These are phyloP conservation scores for Sprattus sprattus DNA, from an alignment of 2,113 vertebrate species.

Conservation along the genomic window DNA sequence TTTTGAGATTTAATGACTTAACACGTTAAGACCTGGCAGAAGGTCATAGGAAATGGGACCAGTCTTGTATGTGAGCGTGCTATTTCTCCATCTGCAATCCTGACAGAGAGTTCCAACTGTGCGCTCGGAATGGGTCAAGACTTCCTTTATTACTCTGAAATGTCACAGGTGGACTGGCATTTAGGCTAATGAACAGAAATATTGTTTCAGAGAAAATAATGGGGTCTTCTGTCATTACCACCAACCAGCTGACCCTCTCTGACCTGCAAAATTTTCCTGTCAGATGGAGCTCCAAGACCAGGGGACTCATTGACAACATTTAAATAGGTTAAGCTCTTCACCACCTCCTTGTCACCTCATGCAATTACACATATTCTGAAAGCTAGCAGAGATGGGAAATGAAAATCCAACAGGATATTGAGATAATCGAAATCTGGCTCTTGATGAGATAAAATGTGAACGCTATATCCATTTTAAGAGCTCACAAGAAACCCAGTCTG, in stretches of 20 bases:
- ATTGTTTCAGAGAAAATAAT: conserved; percentile 46
- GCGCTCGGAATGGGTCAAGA: conserved; percentile 37
- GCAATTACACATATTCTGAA: conserved; percentile 32
- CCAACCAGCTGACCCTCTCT: conserved; percentile 34
- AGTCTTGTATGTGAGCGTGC: background rate
- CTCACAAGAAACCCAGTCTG: background rate
- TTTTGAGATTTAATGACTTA: background rate
- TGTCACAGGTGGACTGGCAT: conserved; percentile 52
- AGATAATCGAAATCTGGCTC: background rate
- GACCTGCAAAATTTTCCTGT: conserved; percentile 25
- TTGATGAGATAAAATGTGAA: background rate
- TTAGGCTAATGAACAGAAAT: conserved; percentile 55
- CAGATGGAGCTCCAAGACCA: conserved; percentile 27
- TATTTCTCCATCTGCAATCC: conserved; percentile 24
- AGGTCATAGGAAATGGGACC: background rate
- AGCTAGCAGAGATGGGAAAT: background rate
- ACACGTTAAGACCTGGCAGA: background rate
- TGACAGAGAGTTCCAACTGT: conserved; percentile 24
- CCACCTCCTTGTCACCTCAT: conserved; percentile 24
- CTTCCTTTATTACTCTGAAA: conserved; percentile 55
- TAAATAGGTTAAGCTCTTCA: conserved; percentile 51
- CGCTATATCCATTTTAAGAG: background rate
- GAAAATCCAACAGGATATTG: background rate
- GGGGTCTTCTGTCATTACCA: conserved; percentile 47
- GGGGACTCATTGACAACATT: conserved; percentile 42